A percentile compares a stretch with the other conserved stretches of the same genome.
Evolutionary conservation across 2,888 invertebrate genomes (phyloP).

Genomic region (Micoletzkya japonica): DNA sequence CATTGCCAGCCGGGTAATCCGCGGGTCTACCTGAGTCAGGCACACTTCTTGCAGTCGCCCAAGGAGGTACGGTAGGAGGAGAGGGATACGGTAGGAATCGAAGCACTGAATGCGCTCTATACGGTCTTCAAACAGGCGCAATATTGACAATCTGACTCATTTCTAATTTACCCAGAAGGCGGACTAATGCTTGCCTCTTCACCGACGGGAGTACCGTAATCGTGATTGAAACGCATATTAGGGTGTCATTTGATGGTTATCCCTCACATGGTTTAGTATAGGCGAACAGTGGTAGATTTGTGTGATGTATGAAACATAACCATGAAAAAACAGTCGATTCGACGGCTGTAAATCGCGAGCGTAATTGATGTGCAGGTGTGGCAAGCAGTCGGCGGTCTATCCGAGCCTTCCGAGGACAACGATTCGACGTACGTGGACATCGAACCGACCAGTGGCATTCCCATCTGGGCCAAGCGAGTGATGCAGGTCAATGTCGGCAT

Average conservation of each 20-base stretch:
- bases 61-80: constrained; percentile 34
- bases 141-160: too few relatives aligned
- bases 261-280: too few relatives aligned
- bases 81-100: not conserved
- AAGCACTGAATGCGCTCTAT: too few relatives aligned
- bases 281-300: too few relatives aligned
- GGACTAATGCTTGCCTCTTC: too few relatives aligned
- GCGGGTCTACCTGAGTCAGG: constrained; percentile 55
- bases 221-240: not conserved
- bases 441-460: constrained; percentile 56
- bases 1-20: constrained; percentile 54
- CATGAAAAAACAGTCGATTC: not conserved
- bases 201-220: not conserved
- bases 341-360: not conserved
- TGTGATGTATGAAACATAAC: not conserved
- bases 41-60: constrained; percentile 55
- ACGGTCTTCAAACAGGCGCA: too few relatives aligned
- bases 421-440: constrained; percentile 56
- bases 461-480: constrained; percentile 48
- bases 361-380: constrained; percentile 34
- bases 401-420: constrained; percentile 9
- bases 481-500: constrained; percentile 61
- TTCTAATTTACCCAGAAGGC: too few relatives aligned
- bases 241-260: not conserved
- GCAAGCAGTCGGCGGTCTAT: constrained; percentile 37